Evolutionary conservation across 2,797 vertebrate species (phyloP), one percentile per base, ranked within the genome.

Genomic region (Leptoclinus maculatus): DNA sequence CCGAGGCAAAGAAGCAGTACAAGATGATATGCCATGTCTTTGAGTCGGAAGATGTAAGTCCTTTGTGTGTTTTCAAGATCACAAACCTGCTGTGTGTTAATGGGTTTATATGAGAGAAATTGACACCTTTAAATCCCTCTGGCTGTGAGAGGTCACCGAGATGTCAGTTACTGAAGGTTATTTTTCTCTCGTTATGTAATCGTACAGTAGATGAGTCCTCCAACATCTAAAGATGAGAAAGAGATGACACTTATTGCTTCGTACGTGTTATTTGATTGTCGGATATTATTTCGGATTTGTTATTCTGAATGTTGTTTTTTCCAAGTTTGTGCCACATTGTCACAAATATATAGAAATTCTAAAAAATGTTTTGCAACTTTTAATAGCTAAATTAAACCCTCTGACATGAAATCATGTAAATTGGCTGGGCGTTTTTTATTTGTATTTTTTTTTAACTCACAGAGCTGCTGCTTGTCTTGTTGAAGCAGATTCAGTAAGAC

Each of bases 21-120:
- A 99, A 99, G 94, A 99, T 99, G 98, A 97, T 99, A 80, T 99
- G 98, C 91, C 98, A 99, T 0, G 98, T 99, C 89, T 99, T 99
- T 23, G 98, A 99, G 85, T 99, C 98, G 0, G 98, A 99, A 87
- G 98, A 99, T 57, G 98, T 99, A 92, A 97, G 98, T 97, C 64
- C 34, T 65, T 57, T 27, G 27, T 59, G 54, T 38, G 45, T 63
- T 45, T 54, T 64, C 14, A 21, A 13, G 54, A 49, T 74, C 14
- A 36, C 23, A 41, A 76, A 60, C 36, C 71, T 36, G 36, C 62
- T 45, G 58, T 32, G n/a, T 47, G 58, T 63, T 63, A 51, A 23
- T 23, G 63, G 65, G 53, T 78, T 74, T 13, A 39, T 13, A 39
- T 62, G 39, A 71, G 53, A 49, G 32, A 23, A 45, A 1, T 2